Percentiles rank a stretch among this genome's conserved stretches.
These are phyloP conservation scores for Lithophane leautieri DNA, from an alignment of 2,888 invertebrate genomes.

Conservation along the genomic window DNA sequence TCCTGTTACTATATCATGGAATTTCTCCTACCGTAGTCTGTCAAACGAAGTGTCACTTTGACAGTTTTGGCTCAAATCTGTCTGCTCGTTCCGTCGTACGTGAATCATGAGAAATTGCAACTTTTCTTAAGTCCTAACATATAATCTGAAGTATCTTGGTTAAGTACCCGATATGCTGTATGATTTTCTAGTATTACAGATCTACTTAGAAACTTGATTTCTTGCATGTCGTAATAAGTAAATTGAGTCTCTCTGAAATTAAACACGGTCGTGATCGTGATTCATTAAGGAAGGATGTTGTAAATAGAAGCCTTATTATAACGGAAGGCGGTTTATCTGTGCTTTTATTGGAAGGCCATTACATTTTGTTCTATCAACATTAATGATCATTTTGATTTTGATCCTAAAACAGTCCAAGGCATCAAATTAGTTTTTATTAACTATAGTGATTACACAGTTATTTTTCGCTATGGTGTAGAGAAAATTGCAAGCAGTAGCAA, in stretches of 20 bases:
- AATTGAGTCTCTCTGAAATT: conserved; percentile 35
- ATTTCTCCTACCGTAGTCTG: conserved; percentile 24
- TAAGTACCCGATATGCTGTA: conserved; percentile 32
- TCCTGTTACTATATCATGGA: conserved; percentile 22
- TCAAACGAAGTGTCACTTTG: conserved; percentile 37
- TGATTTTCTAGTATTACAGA: conserved; percentile 46
- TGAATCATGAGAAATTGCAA: conserved; percentile 30
- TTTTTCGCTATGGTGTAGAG: conserved; percentile 22
- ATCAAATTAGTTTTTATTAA: not conserved
- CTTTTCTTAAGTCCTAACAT: conserved; percentile 14
- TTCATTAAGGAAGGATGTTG: conserved; percentile 53
- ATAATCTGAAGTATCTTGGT: conserved; percentile 19
- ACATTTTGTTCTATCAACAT: not conserved
- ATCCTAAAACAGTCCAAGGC: conserved; percentile 10
- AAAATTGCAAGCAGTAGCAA: conserved; percentile 27
- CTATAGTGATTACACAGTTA: conserved; percentile 19
- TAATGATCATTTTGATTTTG: not conserved
- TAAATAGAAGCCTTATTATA: conserved; percentile 45
- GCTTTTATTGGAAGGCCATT: conserved; percentile 13
- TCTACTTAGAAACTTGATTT: conserved; percentile 46
- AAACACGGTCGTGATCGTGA: conserved; percentile 46
- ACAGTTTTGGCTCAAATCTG: conserved; percentile 31
- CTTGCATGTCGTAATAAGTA: conserved; percentile 17
- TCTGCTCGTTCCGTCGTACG: conserved; percentile 6
- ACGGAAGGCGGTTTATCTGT: conserved; percentile 14